These are phyloP conservation scores for Riparia riparia DNA, from an alignment of 2,113 vertebrate species.

Conservation along the genomic window DNA sequence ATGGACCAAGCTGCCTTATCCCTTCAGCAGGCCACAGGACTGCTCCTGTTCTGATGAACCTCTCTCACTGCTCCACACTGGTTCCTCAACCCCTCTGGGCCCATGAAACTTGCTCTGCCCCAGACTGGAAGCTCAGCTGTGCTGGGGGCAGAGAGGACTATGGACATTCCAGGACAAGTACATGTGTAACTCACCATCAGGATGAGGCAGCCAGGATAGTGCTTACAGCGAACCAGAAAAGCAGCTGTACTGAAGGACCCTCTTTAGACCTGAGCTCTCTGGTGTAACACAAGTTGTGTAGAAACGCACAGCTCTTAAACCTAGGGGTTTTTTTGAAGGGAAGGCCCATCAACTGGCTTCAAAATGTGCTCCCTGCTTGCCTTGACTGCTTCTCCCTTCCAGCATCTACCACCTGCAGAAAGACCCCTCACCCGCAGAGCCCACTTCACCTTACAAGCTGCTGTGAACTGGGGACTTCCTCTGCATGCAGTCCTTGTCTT, in stretches of 20 bases:
- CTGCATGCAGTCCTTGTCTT: background rate
- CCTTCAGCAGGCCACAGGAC: background rate
- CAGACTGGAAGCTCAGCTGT: background rate
- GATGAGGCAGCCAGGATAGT: background rate
- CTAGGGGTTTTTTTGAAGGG: background rate
- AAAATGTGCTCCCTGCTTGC: background rate
- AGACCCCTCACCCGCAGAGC: background rate
- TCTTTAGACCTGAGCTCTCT: background rate
- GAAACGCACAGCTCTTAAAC: background rate
- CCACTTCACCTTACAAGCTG: background rate
- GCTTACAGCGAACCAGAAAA: background rate
- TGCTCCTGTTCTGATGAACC: background rate
- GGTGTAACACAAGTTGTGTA: background rate
- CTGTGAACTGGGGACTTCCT: background rate
- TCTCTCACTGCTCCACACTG: rapidly evolving
- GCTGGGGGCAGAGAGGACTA: background rate
- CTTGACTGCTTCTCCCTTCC: background rate
- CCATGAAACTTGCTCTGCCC: background rate
- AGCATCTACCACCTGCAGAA: background rate
- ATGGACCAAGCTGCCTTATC: background rate
- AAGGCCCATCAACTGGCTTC: background rate
- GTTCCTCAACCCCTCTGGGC: background rate
- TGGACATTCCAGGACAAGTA: background rate
- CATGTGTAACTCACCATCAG: background rate
- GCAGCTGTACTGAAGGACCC: background rate